Base-by-base conservation (phyloP, 2,113 vertebrate genomes). In the Aphyosemion australe region DNA sequence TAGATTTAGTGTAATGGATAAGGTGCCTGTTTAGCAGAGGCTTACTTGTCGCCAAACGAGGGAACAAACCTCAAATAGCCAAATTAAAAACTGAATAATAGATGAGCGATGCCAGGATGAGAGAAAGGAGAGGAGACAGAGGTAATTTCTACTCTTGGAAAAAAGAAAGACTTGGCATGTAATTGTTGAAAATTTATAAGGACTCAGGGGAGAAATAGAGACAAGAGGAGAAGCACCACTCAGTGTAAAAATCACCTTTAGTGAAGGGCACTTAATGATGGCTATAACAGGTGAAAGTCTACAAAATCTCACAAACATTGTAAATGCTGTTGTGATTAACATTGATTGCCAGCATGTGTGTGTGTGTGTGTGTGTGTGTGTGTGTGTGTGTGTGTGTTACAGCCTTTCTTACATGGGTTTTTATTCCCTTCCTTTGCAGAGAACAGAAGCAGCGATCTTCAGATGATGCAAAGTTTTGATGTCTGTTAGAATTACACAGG, bases 21-120 rank as follows among this genome's bases (percentile, higher is more conserved):
- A 90, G 90, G 87, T 91, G 87, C 85, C 79, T 87, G 81, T 90
- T 90, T 91, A 88, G 84, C 83, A 78, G 87, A 84, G 84, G 76
- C 84, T 91, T 86, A 86, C 87, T 89, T 83, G 89, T 86, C 86
- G 84, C 87, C 83, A 89, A 90, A 90, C 73, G 84, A 87, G 88
- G 85, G 87, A 88, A 85, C 82, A 88, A 91, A 91, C 89, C 88
- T 92, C 92, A 89, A 92, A 92, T 88, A 88, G 89, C 82, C 89
- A 92, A 92, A 93, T 93, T 91, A 92, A 93, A 91, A 91, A 75
- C 90, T 93, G 88, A 93, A 93, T 93, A 92, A 92, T 93, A 92
- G 88, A 93, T 92, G 92, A 92, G 89, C 69, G 87, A 92, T 87
- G 79, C 84, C 79, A 77, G 83, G 88, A 83, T 90, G 87, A 86